Conservation (phyloP, 2,797 vertebrate species). For the Erithacus rubecula region DNA sequence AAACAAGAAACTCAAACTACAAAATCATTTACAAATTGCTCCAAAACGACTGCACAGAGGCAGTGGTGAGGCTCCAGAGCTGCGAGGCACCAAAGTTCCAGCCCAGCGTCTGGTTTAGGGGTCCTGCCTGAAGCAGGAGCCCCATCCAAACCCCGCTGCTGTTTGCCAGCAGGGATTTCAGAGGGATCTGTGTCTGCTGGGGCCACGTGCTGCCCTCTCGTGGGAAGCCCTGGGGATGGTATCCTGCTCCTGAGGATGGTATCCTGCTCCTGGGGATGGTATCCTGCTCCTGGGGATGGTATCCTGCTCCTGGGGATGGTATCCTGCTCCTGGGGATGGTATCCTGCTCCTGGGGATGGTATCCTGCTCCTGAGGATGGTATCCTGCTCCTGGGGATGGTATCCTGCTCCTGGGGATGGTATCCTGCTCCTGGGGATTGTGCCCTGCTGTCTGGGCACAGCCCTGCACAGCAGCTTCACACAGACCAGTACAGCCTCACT, state of each 20-base stretch:
- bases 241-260: no score
- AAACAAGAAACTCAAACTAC: neutral
- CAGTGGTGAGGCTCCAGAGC: neutral
- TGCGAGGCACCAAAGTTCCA: fast-evolving
- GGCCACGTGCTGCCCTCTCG: conserved; percentile 23
- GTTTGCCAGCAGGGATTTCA: neutral
- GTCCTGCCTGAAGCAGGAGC: neutral
- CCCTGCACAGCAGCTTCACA: fast-evolving
- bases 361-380: no score
- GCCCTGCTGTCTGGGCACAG: neutral
- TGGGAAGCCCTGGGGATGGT: neutral
- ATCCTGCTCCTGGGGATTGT: no score
- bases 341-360: no score
- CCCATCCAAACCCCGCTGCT: fast-evolving
- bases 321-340: no score
- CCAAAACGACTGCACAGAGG: neutral
- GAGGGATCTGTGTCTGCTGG: neutral
- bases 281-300: no score
- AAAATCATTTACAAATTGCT: neutral
- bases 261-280: neutral
- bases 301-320: no score
- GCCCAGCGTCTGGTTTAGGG: fast-evolving
- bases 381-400: no score
- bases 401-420: no score
- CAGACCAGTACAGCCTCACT: neutral